Conservation (phyloP, 1,140 invertebrate species). For the Hyles euphorbiae region DNA sequence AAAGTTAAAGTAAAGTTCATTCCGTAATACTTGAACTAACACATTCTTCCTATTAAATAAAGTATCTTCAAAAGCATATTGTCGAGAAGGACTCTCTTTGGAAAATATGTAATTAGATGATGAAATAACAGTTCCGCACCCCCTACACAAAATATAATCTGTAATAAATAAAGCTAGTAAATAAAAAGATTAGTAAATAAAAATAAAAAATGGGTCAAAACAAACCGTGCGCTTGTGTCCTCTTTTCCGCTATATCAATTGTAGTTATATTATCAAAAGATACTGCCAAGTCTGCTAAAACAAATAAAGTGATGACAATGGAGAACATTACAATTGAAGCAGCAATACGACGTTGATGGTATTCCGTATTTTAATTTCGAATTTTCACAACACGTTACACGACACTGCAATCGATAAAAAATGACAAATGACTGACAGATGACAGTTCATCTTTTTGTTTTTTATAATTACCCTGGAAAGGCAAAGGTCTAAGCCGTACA, state of each 20-base stretch:
- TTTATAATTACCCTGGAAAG: too few species aligned
- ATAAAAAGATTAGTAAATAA: not conserved
- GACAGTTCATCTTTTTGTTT: too few species aligned
- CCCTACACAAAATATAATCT: constrained; percentile 66
- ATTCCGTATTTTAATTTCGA: not conserved
- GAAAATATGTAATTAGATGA: constrained; percentile 47
- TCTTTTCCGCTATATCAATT: not conserved
- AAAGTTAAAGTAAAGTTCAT: constrained; percentile 52
- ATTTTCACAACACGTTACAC: too few species aligned
- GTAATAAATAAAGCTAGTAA: constrained; percentile 25
- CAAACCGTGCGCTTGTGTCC: not conserved
- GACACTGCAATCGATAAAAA: too few species aligned
- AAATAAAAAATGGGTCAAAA: not conserved
- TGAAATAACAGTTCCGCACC: constrained; percentile 59
- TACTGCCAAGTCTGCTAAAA: constrained; percentile 3
- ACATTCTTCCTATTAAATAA: constrained; percentile 54
- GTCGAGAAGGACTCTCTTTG: constrained; percentile 48
- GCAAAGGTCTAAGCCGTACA: too few species aligned
- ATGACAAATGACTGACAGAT: too few species aligned
- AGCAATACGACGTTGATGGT: not conserved
- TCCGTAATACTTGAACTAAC: constrained; percentile 56
- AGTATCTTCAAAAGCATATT: constrained; percentile 49
- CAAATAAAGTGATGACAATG: not conserved
- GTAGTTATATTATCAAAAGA: constrained; percentile 2
- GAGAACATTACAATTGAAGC: constrained; percentile 1